These are phyloP conservation scores for Atherinomorus stipes DNA, from an alignment of 2,113 vertebrate genomes.

Conservation along the genomic window DNA sequence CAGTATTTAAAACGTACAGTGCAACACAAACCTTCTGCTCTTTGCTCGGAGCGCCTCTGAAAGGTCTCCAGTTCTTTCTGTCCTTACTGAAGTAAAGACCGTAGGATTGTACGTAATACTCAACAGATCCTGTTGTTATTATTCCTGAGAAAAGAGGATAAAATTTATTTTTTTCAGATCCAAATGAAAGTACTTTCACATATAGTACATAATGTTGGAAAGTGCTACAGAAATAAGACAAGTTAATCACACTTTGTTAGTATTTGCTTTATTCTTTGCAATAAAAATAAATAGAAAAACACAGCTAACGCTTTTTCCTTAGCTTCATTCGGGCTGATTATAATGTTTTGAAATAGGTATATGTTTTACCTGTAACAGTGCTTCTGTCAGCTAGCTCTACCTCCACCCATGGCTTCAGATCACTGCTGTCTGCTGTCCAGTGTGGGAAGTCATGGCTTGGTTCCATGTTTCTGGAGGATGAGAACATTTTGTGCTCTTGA, in stretches of 20 bases:
- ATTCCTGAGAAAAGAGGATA: slow-evolving; percentile 78
- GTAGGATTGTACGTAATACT: slow-evolving; percentile 82
- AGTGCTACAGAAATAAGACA: too few species aligned
- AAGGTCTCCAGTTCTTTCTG: slow-evolving; percentile 85
- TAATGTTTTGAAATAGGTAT: neutral
- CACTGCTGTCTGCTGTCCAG: slow-evolving; percentile 66
- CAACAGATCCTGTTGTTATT: slow-evolving; percentile 80
- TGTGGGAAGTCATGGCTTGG: slow-evolving; percentile 38
- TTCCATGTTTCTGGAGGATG: slow-evolving; percentile 62
- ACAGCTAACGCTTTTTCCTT: neutral
- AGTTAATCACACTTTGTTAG: too few species aligned
- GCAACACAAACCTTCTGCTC: slow-evolving; percentile 82
- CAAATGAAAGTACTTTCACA: too few species aligned
- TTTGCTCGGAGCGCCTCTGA: slow-evolving; percentile 79
- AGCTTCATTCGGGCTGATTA: neutral
- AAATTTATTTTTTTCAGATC: fast-evolving
- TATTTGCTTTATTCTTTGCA: neutral
- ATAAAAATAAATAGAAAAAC: neutral
- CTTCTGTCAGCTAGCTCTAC: slow-evolving; percentile 84
- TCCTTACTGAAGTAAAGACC: slow-evolving; percentile 84
- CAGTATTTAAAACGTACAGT: neutral
- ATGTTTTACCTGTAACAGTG: slow-evolving; percentile 82
- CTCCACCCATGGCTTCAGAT: slow-evolving; percentile 82
- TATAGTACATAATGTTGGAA: too few species aligned
- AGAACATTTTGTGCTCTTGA: slow-evolving; percentile 59